A percentile compares a stretch with the other conserved stretches of the same genome.
Conservation (phyloP, 2,113 vertebrate species). For the Ia io region DNA sequence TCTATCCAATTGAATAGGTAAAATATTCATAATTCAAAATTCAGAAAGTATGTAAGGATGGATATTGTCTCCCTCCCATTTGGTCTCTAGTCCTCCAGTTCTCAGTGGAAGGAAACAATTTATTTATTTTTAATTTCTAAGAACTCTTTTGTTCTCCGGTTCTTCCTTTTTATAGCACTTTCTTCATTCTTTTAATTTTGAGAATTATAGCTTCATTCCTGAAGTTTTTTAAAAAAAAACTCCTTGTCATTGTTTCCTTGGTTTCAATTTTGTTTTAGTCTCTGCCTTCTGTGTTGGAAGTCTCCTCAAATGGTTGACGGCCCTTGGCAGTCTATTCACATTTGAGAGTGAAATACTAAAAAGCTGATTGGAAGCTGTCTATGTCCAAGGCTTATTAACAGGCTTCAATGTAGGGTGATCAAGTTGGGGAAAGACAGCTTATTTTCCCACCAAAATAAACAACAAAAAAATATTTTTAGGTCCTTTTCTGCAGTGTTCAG, state of each 20-base stretch:
- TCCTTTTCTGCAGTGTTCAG: not conserved
- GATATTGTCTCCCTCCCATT: not conserved
- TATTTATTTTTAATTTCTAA: not conserved
- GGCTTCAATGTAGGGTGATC: not conserved
- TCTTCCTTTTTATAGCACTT: not conserved
- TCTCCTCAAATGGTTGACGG: not conserved
- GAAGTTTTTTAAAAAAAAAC: not conserved
- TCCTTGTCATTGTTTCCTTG: not conserved
- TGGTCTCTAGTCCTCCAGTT: not conserved
- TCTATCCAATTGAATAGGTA: not conserved
- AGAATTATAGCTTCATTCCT: not conserved
- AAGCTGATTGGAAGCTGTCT: not conserved
- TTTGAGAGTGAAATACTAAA: not conserved
- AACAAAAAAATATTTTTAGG: not conserved
- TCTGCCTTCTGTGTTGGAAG: not conserved
- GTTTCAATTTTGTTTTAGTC: slow-evolving; percentile 16
- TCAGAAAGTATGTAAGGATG: not conserved
- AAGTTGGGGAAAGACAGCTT: not conserved
- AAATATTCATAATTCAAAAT: slow-evolving; percentile 6
- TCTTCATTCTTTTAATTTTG: not conserved
- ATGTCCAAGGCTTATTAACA: not conserved
- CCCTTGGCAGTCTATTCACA: not conserved
- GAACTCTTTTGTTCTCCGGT: not conserved
- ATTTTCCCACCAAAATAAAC: not conserved
- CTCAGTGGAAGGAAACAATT: not conserved